Percentiles rank a stretch among this genome's conserved stretches.
Evolutionary conservation across 2,888 invertebrate genomes (phyloP).

Genomic region (Xestia xanthographa): DNA sequence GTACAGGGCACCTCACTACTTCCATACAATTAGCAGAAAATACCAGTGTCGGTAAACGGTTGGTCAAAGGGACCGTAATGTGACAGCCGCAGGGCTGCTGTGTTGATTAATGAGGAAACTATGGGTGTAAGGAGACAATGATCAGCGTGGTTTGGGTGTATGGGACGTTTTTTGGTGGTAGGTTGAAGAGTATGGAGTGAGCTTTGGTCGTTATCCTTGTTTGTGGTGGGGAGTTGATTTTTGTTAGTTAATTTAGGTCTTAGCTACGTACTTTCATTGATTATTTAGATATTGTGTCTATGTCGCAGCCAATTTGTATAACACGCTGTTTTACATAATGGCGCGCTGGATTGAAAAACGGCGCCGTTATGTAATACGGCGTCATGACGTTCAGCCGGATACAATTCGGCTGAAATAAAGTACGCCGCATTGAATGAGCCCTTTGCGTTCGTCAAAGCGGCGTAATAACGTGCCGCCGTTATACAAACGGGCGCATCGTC

Average conservation of each 20-base stretch:
- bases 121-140: constrained; percentile 57
- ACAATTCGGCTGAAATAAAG: no score
- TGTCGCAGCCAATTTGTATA: no score
- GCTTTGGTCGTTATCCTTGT: constrained; percentile 10
- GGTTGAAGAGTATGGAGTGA: constrained; percentile 34
- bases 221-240: not conserved
- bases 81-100: constrained; percentile 48
- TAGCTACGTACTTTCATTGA: no score
- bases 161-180: constrained; percentile 19
- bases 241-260: not conserved
- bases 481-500: no score
- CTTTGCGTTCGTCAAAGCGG: no score
- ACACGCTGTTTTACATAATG: no score
- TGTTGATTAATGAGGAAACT: constrained; percentile 66
- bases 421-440: no score
- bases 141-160: constrained; percentile 36
- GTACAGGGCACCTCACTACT: constrained; percentile 58
- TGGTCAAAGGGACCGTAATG: constrained; percentile 63
- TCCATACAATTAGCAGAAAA: constrained; percentile 63
- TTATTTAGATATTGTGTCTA: no score
- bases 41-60: constrained; percentile 66
- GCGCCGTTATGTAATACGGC: no score
- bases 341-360: no score
- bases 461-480: no score
- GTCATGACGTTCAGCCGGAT: no score